These are phyloP conservation scores for Fopius arisanus DNA, from an alignment of 1,140 invertebrate species.

Conservation along the genomic window DNA sequence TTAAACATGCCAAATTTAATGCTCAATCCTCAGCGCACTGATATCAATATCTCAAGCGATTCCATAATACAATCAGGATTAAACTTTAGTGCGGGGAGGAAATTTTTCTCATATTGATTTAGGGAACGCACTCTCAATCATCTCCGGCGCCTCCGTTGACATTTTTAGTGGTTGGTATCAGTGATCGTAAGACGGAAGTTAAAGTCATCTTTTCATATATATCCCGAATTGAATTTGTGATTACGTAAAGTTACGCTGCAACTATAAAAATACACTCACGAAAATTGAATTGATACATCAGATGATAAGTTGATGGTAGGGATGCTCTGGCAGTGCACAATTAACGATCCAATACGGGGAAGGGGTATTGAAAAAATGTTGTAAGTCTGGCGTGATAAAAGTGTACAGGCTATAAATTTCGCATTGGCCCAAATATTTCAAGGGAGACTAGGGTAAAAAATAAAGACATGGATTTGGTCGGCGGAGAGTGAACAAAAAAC, in stretches of 20 bases:
- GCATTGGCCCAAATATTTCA: slow-evolving; percentile 9
- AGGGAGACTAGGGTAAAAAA: neutral
- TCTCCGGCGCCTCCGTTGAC: neutral
- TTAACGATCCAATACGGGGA: neutral
- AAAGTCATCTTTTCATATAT: neutral
- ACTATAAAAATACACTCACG: slow-evolving; percentile 51
- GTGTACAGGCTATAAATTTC: slow-evolving; percentile 12
- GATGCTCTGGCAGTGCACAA: neutral
- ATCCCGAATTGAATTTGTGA: neutral
- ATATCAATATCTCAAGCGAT: no score
- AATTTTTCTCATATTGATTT: neutral
- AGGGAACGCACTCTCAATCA: neutral
- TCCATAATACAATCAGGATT: no score
- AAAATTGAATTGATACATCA: slow-evolving; percentile 50
- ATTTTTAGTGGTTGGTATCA: slow-evolving; percentile 2
- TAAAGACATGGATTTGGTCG: neutral
- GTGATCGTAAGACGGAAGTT: neutral
- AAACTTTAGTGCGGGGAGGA: neutral
- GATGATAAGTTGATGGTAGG: neutral
- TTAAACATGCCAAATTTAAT: neutral
- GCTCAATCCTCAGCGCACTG: no score
- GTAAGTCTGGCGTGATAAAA: neutral
- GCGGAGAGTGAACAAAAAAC: slow-evolving; percentile 2
- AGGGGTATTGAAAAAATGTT: neutral
- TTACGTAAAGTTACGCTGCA: neutral